phyloP scores from a whole-genome alignment of 2,797 vertebrate genomes.

The Champsocephalus esox region DNA sequence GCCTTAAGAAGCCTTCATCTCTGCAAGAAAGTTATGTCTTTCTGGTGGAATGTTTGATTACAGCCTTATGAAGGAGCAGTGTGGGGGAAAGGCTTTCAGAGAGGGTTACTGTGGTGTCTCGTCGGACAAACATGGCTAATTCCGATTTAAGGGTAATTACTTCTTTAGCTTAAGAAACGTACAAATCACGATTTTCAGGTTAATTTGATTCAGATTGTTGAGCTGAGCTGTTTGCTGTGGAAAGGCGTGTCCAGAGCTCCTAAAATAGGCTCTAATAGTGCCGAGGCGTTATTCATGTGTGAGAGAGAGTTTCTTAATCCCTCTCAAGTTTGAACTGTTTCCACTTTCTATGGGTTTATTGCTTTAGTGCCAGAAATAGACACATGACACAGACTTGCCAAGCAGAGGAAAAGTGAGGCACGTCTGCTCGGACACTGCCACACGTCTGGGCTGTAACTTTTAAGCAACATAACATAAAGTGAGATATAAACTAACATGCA shows the following conservation, averaged over 20 bases:
- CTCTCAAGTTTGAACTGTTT: constrained; percentile 23
- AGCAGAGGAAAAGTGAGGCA: constrained; percentile 3
- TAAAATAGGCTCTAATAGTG: constrained; percentile 40
- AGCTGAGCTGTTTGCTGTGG: neutral
- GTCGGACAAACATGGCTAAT: neutral
- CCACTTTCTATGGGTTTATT: constrained; percentile 21
- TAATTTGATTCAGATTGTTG: neutral
- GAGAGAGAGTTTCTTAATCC: constrained; percentile 28
- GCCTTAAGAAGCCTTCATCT: too few species aligned
- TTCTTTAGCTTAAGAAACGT: neutral
- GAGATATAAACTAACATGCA: neutral
- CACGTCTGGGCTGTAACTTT: neutral
- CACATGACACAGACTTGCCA: constrained; percentile 1
- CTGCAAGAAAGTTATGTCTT: too few species aligned
- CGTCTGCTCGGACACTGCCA: neutral
- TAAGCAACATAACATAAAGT: neutral
- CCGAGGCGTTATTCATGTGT: neutral
- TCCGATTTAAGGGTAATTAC: neutral
- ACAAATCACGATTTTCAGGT: neutral
- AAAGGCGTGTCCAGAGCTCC: constrained; percentile 19
- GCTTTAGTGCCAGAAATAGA: constrained; percentile 44
- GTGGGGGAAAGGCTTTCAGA: too few species aligned
- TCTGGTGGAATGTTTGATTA: too few species aligned
- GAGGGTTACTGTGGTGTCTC: neutral
- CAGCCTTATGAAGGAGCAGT: too few species aligned